phyloP scores from a whole-genome alignment of 2,888 invertebrate genomes.

The Caenorhabditis zanzibari region DNA sequence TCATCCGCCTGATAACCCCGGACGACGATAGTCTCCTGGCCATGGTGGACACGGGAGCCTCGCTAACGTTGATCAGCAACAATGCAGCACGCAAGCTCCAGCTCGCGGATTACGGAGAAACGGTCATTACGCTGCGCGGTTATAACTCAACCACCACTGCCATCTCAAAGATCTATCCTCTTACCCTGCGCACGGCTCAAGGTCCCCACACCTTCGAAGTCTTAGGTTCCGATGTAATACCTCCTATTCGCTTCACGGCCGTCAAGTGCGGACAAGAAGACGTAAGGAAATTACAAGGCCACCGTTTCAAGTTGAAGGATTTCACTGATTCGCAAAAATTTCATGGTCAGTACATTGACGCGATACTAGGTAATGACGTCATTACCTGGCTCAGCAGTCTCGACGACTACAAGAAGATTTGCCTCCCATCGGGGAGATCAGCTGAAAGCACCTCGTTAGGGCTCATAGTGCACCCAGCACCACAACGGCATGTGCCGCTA shows the following conservation, averaged over 20 bases:
- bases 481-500: too few species aligned
- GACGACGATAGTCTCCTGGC: neutral
- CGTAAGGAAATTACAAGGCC: too few species aligned
- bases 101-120: neutral
- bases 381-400: too few species aligned
- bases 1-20: neutral
- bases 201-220: neutral
- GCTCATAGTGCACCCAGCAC: neutral
- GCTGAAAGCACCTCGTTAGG: neutral
- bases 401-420: too few species aligned
- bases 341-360: too few species aligned
- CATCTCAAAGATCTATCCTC: neutral
- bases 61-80: neutral
- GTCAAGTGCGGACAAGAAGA: too few species aligned
- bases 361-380: too few species aligned
- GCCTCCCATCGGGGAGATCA: neutral
- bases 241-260: too few species aligned
- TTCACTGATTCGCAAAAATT: too few species aligned
- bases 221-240: neutral
- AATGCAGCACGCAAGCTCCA: neutral
- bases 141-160: neutral
- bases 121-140: neutral
- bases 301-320: too few species aligned
- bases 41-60: constrained; percentile 4
- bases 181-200: neutral